Percentiles rank a stretch among this genome's conserved stretches.
phyloP scores from a whole-genome alignment of 2,888 invertebrate species.

The Aphrophora alni region DNA sequence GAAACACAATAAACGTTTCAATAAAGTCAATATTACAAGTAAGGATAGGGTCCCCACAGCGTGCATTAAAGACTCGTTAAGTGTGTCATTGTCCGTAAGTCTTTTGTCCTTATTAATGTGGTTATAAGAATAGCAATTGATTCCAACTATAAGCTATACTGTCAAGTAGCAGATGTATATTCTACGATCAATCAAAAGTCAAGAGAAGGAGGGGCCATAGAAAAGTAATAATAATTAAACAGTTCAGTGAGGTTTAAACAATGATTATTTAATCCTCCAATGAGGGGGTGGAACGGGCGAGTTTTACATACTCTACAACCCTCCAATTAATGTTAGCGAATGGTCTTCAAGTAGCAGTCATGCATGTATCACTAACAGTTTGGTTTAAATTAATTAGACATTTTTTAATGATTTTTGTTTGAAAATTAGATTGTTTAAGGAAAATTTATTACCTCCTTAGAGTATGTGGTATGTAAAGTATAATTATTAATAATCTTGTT shows the following conservation, averaged over 20 bases:
- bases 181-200: background rate
- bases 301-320: background rate
- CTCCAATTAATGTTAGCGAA: background rate
- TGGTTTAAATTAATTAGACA: background rate
- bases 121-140: background rate
- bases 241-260: background rate
- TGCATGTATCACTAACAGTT: background rate
- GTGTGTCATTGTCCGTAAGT: background rate
- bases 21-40: background rate
- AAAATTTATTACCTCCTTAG: too few relatives aligned
- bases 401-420: background rate
- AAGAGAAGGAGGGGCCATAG: background rate
- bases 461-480: too few relatives aligned
- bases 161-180: background rate
- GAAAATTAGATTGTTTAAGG: too few relatives aligned
- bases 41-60: background rate
- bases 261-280: background rate
- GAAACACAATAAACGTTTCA: background rate
- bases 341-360: background rate
- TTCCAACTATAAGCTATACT: background rate
- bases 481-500: too few relatives aligned
- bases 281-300: background rate
- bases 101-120: background rate
- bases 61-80: background rate
- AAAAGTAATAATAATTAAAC: conserved; percentile 9